Evolutionary conservation across 2,888 invertebrate species (phyloP).

Genomic region (Orchesellides sinensis): DNA sequence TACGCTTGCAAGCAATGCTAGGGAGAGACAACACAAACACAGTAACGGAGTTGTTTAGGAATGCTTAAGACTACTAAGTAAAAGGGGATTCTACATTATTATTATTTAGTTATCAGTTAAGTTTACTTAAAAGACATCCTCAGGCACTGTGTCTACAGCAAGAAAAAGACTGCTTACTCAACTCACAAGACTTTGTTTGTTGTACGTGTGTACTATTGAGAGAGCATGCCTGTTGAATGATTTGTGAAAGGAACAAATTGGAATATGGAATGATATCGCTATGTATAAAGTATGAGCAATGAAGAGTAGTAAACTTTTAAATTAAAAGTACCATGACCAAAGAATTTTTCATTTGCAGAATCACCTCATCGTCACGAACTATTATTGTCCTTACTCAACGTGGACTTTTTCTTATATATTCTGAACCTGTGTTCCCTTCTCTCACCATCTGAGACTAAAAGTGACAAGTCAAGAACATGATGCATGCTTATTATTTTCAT

Average conservation of each 20-base stretch:
- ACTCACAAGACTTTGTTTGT: conserved; percentile 17
- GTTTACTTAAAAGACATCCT: conserved; percentile 9
- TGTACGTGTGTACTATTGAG: conserved; percentile 17
- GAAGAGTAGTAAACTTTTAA: not conserved
- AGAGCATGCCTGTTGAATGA: not conserved
- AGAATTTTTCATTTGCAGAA: conserved; percentile 36
- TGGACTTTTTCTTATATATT: conserved; percentile 6
- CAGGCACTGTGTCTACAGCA: conserved; percentile 15
- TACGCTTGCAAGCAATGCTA: no score
- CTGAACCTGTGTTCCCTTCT: conserved; percentile 13
- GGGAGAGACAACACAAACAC: not conserved
- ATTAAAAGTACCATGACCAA: conserved; percentile 7
- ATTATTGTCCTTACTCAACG: conserved; percentile 48
- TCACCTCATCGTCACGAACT: conserved; percentile 49
- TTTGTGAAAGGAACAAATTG: conserved; percentile 41
- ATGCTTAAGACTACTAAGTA: no score
- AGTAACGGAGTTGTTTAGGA: no score
- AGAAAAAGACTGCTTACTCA: no score
- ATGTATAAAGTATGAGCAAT: conserved; percentile 6
- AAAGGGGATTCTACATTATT: no score
- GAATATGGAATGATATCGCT: conserved; percentile 36
- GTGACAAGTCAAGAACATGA: conserved; percentile 58
- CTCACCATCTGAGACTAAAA: conserved; percentile 34
- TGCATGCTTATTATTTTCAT: conserved; percentile 29
- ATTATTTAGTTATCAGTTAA: no score